Percentiles rank a stretch among this genome's conserved stretches.
Conservation (phyloP, 2,888 invertebrate genomes). For the Carterocephalus palaemon region DNA sequence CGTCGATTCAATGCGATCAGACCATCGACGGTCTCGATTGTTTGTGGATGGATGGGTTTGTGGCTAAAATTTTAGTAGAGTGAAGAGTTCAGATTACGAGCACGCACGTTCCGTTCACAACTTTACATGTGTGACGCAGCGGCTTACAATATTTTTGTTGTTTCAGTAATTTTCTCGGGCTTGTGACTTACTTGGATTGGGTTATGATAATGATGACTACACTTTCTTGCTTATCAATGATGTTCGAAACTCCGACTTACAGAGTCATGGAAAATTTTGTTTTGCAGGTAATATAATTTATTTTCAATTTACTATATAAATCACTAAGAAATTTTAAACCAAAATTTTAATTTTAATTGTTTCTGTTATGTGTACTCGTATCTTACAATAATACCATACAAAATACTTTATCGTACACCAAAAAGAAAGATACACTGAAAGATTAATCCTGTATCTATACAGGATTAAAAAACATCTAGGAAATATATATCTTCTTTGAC, state of each 20-base stretch:
- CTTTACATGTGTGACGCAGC: not conserved
- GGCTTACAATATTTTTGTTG: constrained; percentile 12
- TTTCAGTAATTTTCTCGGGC: constrained; percentile 94
- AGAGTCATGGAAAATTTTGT: constrained; percentile 97
- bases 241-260: constrained; percentile 97
- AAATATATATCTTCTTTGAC: constrained; percentile 1
- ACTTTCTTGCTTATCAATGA: constrained; percentile 98
- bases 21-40: no score
- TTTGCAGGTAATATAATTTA: constrained; percentile 79
- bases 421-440: no score
- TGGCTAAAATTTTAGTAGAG: no score
- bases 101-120: not conserved
- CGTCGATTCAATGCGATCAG: no score
- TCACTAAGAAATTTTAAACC: not conserved
- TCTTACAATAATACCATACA: not conserved
- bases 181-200: constrained; percentile 99
- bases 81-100: not conserved
- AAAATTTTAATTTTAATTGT: no score
- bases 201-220: constrained; percentile 99
- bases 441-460: not conserved
- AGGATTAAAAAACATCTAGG: not conserved
- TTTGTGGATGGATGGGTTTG: no score
- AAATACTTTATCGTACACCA: no score
- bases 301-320: not conserved
- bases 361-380: no score